These are phyloP conservation scores for Scaptodrosophila lebanonensis DNA, from an alignment of 1,140 invertebrate genomes.

Conservation along the genomic window DNA sequence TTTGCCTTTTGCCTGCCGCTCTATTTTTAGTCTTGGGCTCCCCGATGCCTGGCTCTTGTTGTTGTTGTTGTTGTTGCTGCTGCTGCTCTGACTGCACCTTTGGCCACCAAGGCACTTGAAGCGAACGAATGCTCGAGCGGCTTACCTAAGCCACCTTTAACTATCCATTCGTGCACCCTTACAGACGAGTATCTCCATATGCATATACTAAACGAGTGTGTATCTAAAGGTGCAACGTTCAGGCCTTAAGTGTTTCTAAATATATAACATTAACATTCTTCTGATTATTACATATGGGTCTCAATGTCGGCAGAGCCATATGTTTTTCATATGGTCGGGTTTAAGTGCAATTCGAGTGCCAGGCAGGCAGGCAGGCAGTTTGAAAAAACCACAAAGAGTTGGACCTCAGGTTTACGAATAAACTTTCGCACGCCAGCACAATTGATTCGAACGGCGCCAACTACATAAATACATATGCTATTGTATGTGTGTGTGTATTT, in stretches of 20 bases:
- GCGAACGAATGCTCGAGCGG: neutral
- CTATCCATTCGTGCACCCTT: conserved; percentile 51
- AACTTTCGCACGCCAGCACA: too few relatives aligned
- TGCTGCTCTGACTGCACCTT: too few relatives aligned
- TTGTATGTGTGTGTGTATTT: too few relatives aligned
- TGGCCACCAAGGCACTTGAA: conserved; percentile 54
- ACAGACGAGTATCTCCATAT: conserved; percentile 3
- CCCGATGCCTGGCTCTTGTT: conserved; percentile 17
- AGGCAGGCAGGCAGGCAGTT: neutral
- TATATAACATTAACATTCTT: conserved; percentile 39
- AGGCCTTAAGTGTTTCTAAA: conserved; percentile 27
- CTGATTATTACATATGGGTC: conserved; percentile 3
- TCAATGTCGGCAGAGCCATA: conserved; percentile 20
- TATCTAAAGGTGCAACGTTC: conserved; percentile 12
- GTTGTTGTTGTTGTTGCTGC: too few relatives aligned
- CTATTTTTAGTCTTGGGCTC: conserved; percentile 23
- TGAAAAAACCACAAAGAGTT: neutral
- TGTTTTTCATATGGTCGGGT: conserved; percentile 39
- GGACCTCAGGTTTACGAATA: neutral
- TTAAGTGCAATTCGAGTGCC: conserved; percentile 44
- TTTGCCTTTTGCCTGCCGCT: neutral
- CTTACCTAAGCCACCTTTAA: conserved; percentile 59
- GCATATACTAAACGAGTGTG: too few relatives aligned
- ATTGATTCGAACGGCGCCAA: too few relatives aligned
- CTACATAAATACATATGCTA: too few relatives aligned